Evolutionary conservation across 2,888 invertebrate species (phyloP).

Genomic region (Chironomus tentans): DNA sequence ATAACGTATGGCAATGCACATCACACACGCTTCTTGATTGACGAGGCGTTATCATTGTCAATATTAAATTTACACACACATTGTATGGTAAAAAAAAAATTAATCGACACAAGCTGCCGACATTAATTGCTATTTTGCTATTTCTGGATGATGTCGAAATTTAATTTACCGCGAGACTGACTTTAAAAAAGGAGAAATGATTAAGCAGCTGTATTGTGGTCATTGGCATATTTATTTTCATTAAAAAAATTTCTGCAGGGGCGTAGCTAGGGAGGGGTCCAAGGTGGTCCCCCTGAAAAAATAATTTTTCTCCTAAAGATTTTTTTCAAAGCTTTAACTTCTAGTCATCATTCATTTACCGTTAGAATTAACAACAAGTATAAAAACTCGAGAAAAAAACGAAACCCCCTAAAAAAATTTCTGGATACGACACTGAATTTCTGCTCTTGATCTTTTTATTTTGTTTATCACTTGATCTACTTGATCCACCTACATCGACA

Average conservation of each 20-base stretch:
- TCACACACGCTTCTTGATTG: conserved; percentile 11
- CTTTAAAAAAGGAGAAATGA: background rate
- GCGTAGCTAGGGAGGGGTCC: no score
- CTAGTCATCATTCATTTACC: no score
- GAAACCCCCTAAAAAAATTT: no score
- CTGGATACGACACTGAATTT: no score
- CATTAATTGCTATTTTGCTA: background rate
- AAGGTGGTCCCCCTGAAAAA: no score
- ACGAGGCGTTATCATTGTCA: background rate
- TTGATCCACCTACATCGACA: background rate
- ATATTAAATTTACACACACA: background rate
- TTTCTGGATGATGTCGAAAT: background rate
- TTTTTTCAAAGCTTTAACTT: no score
- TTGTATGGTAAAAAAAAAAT: background rate
- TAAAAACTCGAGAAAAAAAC: no score
- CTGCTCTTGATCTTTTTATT: background rate
- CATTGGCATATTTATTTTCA: background rate
- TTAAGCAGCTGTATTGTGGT: background rate
- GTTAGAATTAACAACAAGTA: no score
- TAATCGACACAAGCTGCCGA: background rate
- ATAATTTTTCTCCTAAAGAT: no score
- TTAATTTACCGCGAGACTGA: background rate
- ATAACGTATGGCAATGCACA: conserved; percentile 1
- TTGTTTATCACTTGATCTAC: background rate
- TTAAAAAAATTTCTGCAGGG: no score